Evolutionary conservation across 2,797 vertebrate genomes (phyloP), one percentile per base, ranked within the genome.

Genomic region (Sebastes kiyomatsui): DNA sequence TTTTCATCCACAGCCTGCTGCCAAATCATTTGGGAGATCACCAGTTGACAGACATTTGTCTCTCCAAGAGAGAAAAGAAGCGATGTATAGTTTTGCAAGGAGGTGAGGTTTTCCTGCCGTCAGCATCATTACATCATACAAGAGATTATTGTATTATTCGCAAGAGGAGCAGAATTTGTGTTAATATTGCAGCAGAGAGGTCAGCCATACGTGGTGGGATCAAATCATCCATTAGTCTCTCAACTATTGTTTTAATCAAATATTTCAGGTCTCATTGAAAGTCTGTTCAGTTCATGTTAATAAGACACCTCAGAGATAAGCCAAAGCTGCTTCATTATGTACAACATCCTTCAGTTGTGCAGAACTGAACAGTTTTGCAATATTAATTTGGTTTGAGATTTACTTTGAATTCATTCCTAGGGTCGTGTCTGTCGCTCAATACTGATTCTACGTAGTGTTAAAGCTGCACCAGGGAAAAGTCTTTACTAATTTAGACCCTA

Each of bases 11-110:
- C 92, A 99, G 97, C 93, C 96, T 38, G 93, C 95, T 94, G 93
- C 94, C 85, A 97, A 96, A 93, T 91, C 93, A 3, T 99, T 99
- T 94, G 97, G 96, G 62, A 97, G 94, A 93, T 97, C 96, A 76
- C 96, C 98, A 1, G 86, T 86, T 88, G 97, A 98, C 92, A 95
- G 97, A 91, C 98, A 99, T 79, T 92, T 99, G 95, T 99, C 98
- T 84, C 93, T 99, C 74, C 97, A 99, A 89, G 97, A 99, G 76
- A 96, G 98, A 85, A 99, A 99, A 94, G 96, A 96, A 67, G 96
- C 96, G 0, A 90, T 99, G 81, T 99, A 99, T 13, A 96, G 97
- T 82, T 98, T 97, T 4, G 98, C 98, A 69, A 96, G 97, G 93
- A 96, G 97, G 97, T 98, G 87, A 95, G 93, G 42, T 61, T 67